These are phyloP conservation scores for Acronicta aceris DNA, from an alignment of 2,888 invertebrate species.

Conservation along the genomic window DNA sequence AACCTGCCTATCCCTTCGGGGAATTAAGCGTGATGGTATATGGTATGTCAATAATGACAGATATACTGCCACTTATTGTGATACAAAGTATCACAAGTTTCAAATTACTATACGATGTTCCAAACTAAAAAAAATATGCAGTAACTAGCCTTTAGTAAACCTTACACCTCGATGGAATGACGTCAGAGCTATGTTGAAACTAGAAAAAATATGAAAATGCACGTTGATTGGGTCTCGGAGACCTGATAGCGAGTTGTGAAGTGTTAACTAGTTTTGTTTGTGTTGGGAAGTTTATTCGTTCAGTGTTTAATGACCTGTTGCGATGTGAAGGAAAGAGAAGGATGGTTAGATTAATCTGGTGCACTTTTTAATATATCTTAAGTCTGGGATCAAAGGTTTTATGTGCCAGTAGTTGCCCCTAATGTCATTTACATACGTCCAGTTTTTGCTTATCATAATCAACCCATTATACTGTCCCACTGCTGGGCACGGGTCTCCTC, in stretches of 20 bases:
- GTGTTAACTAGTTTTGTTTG: slow-evolving; percentile 41
- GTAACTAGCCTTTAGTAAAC: slow-evolving; percentile 35
- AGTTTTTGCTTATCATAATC: too few relatives aligned
- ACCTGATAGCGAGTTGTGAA: slow-evolving; percentile 47
- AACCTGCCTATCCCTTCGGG: too few relatives aligned
- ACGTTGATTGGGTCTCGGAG: slow-evolving; percentile 47
- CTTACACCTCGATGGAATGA: slow-evolving; percentile 34
- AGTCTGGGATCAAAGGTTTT: too few relatives aligned
- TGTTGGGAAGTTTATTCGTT: slow-evolving; percentile 41
- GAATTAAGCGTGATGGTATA: too few relatives aligned
- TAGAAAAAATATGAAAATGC: slow-evolving; percentile 27
- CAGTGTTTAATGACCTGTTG: slow-evolving; percentile 45
- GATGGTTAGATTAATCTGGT: slow-evolving; percentile 1
- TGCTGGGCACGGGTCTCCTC: too few relatives aligned
- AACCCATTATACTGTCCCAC: too few relatives aligned
- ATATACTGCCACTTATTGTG: too few relatives aligned
- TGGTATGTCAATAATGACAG: too few relatives aligned
- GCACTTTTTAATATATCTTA: background rate
- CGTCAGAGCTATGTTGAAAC: slow-evolving; percentile 35
- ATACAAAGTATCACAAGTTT: background rate
- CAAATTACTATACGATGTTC: background rate
- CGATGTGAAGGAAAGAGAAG: slow-evolving; percentile 8
- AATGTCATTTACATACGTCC: too few relatives aligned
- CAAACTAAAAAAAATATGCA: slow-evolving; percentile 27
- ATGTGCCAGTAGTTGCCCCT: too few relatives aligned